Percentiles rank a stretch among this genome's conserved stretches.
Evolutionary conservation across 1,140 invertebrate species (phyloP).

Genomic region (Nomia melanderi): DNA sequence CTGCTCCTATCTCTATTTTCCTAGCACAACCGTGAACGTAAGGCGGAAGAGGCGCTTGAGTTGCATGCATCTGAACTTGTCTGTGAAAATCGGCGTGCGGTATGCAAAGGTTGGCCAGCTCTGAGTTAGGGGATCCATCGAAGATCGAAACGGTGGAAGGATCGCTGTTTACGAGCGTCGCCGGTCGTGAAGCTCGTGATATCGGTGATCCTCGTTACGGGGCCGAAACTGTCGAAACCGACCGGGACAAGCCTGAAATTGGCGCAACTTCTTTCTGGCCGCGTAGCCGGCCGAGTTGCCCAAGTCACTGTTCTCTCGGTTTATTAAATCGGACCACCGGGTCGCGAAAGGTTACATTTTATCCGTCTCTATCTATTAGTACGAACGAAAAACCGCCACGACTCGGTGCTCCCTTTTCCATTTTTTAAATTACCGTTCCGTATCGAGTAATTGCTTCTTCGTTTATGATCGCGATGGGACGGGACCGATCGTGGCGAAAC

Average conservation of each 20-base stretch:
- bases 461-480: background rate
- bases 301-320: slow-evolving; percentile 51
- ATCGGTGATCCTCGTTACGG: slow-evolving; percentile 63
- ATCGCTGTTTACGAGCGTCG: slow-evolving; percentile 3
- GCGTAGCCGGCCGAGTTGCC: slow-evolving; percentile 43
- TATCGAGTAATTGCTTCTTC: background rate
- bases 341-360: slow-evolving; percentile 52
- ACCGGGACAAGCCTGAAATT: slow-evolving; percentile 40
- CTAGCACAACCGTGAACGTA: too few species aligned
- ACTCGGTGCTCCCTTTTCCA: background rate
- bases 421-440: background rate
- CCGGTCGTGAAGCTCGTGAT: slow-evolving; percentile 60
- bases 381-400: slow-evolving; percentile 14
- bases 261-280: slow-evolving; percentile 51
- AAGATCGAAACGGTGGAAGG: too few species aligned
- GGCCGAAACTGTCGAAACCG: slow-evolving; percentile 48
- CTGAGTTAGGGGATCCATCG: too few species aligned
- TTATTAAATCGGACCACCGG: slow-evolving; percentile 54
- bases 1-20: too few species aligned
- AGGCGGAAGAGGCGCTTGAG: too few species aligned
- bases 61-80: too few species aligned
- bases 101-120: too few species aligned
- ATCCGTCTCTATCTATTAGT: slow-evolving; percentile 44
- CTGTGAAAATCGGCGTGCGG: too few species aligned
- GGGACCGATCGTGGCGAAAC: background rate